Evolutionary conservation across 1,140 invertebrate species (phyloP).

Genomic region (Drosophila bifasciata): DNA sequence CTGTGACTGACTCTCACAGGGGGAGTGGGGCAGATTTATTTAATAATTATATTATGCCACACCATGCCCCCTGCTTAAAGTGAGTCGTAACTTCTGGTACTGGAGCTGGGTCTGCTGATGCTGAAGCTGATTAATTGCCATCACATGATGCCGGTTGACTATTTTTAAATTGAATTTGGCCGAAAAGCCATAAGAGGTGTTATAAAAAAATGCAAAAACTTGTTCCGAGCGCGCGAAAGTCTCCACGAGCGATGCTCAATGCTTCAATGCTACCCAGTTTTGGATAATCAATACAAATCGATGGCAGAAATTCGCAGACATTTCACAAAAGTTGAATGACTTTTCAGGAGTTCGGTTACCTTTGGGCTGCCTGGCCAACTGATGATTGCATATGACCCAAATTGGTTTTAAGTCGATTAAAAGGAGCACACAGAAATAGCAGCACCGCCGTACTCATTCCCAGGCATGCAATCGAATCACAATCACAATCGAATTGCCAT

Average conservation of each 20-base stretch:
- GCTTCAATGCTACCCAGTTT: conserved; percentile 19
- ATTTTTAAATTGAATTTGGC: conserved; percentile 42
- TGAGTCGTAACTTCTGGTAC: conserved; percentile 22
- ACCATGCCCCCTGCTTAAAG: not conserved
- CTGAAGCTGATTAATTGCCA: conserved; percentile 21
- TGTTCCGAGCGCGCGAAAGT: conserved; percentile 46
- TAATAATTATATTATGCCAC: conserved; percentile 18
- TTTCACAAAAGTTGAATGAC: conserved; percentile 70
- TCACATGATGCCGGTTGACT: conserved; percentile 50
- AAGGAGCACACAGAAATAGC: conserved; percentile 24
- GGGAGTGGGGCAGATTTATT: conserved; percentile 15
- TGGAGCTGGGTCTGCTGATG: conserved; percentile 1
- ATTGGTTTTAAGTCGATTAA: conserved; percentile 70
- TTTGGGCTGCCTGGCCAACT: conserved; percentile 17
- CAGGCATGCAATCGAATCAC: conserved; percentile 59
- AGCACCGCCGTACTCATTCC: conserved; percentile 23
- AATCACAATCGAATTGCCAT: conserved; percentile 69
- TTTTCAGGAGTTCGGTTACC: conserved; percentile 53
- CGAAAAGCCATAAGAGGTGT: conserved; percentile 19
- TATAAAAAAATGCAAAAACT: conserved; percentile 55
- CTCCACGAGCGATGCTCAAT: not conserved
- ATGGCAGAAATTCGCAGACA: conserved; percentile 44
- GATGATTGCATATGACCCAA: conserved; percentile 73
- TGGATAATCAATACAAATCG: conserved; percentile 61
- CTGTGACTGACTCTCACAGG: too few relatives aligned